Evolutionary conservation across 2,113 vertebrate species (phyloP).

Genomic region (Elephantulus edwardii): DNA sequence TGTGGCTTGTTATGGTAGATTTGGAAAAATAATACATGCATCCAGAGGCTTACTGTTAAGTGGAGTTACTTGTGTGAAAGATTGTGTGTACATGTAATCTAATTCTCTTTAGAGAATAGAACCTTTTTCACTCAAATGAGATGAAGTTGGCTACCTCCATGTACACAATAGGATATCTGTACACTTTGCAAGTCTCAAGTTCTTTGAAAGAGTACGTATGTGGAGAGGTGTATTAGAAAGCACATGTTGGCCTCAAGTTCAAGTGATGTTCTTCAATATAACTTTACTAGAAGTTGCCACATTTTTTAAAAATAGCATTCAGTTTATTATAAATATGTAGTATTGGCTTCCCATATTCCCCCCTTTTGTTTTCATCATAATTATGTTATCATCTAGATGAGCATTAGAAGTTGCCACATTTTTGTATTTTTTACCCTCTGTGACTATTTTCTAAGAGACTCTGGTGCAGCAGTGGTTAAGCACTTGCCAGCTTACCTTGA

Average conservation of each 20-base stretch:
- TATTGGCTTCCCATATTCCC: no score
- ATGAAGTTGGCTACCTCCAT: neutral
- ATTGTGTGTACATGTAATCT: fast-evolving
- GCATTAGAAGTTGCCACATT: neutral
- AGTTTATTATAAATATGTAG: no score
- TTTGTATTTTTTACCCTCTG: neutral
- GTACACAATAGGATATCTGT: neutral
- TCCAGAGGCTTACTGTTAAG: neutral
- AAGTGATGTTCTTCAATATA: neutral
- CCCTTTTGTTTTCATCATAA: no score
- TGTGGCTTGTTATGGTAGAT: no score
- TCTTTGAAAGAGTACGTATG: neutral
- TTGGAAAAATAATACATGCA: no score
- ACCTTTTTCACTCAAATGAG: neutral
- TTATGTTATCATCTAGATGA: no score
- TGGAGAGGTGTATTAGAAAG: neutral
- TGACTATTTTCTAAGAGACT: neutral
- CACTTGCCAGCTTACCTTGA: neutral
- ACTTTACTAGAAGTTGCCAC: neutral
- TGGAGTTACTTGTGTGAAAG: neutral
- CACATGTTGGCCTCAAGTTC: neutral
- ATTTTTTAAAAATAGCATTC: no score
- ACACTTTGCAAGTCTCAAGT: neutral
- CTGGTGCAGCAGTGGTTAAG: neutral
- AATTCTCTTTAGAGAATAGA: neutral